Evolutionary conservation across 1,140 invertebrate species (phyloP).

Genomic region (Procambarus clarkii): DNA sequence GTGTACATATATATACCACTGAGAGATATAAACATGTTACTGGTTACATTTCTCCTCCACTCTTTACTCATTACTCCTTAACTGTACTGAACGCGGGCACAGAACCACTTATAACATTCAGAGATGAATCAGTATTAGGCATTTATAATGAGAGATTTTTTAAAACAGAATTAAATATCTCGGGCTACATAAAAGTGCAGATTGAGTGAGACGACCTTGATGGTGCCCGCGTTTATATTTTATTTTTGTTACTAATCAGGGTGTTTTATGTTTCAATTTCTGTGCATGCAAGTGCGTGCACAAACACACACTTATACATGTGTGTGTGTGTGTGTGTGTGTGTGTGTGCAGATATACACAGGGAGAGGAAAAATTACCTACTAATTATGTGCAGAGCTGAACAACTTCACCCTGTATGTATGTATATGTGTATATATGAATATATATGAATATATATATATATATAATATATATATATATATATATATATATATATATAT

Average conservation of each 20-base stretch:
- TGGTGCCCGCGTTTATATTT: conserved; percentile 52
- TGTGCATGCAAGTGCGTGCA: too few species aligned
- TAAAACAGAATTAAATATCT: not conserved
- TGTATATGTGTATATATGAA: too few species aligned
- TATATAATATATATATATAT: too few species aligned
- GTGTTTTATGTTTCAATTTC: conserved; percentile 17
- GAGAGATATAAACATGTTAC: not conserved
- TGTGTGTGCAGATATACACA: not conserved
- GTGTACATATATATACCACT: not conserved
- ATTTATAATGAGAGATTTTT: not conserved
- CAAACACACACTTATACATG: too few species aligned
- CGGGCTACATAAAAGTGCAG: not conserved
- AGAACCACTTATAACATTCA: not conserved
- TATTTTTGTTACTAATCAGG: conserved; percentile 17
- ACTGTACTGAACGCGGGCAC: conserved; percentile 47
- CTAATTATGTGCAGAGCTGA: too few species aligned
- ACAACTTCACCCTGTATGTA: too few species aligned
- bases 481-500: too few species aligned
- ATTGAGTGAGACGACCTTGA: not conserved
- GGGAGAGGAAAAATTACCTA: too few species aligned
- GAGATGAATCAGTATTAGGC: not conserved
- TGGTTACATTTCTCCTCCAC: conserved; percentile 44
- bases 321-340: too few species aligned
- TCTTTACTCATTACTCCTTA: not conserved
- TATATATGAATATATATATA: too few species aligned